A percentile compares a stretch with the other conserved stretches of the same genome.
These are phyloP conservation scores for Peucedramus taeniatus DNA, from an alignment of 2,113 vertebrate species.

Conservation along the genomic window DNA sequence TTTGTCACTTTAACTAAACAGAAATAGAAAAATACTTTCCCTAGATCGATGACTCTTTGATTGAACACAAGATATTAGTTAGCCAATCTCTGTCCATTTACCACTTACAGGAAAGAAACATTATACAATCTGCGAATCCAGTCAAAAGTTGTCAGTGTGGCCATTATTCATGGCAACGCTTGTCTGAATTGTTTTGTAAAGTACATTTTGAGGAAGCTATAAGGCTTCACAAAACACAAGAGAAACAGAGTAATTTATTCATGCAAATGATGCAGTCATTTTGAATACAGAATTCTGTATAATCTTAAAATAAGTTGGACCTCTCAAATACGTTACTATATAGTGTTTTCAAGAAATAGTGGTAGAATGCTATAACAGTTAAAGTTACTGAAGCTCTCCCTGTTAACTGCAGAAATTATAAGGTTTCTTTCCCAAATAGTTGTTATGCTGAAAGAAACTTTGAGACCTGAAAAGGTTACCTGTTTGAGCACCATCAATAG, in stretches of 20 bases:
- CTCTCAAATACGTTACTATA: background rate
- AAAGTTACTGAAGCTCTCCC: background rate
- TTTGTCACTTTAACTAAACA: background rate
- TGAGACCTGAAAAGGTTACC: background rate
- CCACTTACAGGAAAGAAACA: background rate
- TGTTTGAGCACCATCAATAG: conserved; percentile 6
- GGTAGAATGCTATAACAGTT: background rate
- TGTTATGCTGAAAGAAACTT: conserved; percentile 14
- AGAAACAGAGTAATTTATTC: background rate
- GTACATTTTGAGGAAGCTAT: background rate
- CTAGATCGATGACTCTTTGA: background rate
- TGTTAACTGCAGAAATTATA: background rate
- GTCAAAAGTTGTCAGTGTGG: background rate
- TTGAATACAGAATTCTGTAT: background rate
- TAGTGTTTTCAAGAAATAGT: background rate
- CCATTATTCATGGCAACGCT: background rate
- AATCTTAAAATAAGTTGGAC: background rate
- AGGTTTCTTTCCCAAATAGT: background rate
- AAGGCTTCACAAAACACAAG: background rate
- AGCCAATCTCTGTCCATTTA: background rate
- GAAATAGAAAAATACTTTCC: background rate
- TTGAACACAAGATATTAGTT: background rate
- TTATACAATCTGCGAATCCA: background rate
- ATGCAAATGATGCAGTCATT: background rate
- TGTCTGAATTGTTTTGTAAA: background rate